Evolutionary conservation across 2,113 vertebrate species (phyloP), one percentile per base, ranked within the genome.

Genomic region (Paratilapia polleni): DNA sequence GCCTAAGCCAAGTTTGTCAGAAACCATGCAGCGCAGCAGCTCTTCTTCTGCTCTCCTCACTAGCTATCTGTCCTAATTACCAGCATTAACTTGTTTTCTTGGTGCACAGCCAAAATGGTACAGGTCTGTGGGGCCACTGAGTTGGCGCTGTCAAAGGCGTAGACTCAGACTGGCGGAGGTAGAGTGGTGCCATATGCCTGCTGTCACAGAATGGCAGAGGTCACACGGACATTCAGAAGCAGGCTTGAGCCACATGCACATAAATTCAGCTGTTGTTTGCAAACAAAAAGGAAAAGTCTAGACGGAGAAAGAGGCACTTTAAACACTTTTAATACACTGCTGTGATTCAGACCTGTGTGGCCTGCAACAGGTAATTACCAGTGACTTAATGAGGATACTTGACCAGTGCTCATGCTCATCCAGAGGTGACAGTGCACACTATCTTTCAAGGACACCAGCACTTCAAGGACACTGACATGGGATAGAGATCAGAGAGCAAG

Each of bases 61-160:
- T 31, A 52, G 58, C 88, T 36, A 80, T 87, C 78, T 83, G 87
- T 87, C 83, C 84, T 91, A 83, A 91, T 92, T 91, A 93, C 87
- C 87, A 62, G 73, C 82, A 38, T 88, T 88, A 84, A 89, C 88
- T 90, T 87, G 86, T 85, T 83, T 91, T 77, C 83, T 86, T 89
- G 91, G 63, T 85, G 81, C 62, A 41, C 20, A 12, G 89, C 87
- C 92, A 91, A 86, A 76, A 82, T 85, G 80, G 85, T 74, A 82
- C 90, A 90, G 85, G 91, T 91, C 87, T 84, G 70, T 80, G 78
- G 86, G 89, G 78, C 82, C 82, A 84, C 84, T 19, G 79, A 80
- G 84, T 78, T 81, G 80, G 80, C 81, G 5, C 88, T 78, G 86
- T 86, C 78, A 83, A 76, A 83, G 84, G 85, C 80, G 13, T 77